Base-by-base conservation (phyloP, 2,888 invertebrate species). In the Perizoma affinitatum region DNA sequence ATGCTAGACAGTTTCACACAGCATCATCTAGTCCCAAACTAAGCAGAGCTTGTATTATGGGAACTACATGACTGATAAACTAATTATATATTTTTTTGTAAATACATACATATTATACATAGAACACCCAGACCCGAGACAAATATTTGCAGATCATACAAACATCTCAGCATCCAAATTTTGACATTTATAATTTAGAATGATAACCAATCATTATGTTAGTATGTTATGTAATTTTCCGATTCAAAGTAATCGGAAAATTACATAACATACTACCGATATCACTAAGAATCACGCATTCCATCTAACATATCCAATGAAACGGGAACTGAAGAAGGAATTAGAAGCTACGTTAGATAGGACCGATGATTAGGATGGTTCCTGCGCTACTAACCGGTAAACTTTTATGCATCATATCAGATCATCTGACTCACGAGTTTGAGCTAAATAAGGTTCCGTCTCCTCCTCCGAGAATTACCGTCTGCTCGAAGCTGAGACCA, bases 311-410 rank as follows among this genome's bases (percentile, higher is more conserved):
- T 58, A 54, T 40, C 59, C 50, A 58, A 58, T 54, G 65, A 53
- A 63, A 55, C 45, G 68, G 62, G 62, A 63, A 66, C 65, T 49
- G 56, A 62, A 58, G 55, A 58, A 53, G 63, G 65, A 62, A 65
- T 66, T 58, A 57, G 63, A 67, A 65, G 68, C 66, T 63, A 65
- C 61, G 66, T 66, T 61, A 63, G 70, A 68, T 70, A 62, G 61
- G 50, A 61, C 41, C 49, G 10, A 38, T 50, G 70, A 68, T 70
- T 60, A 50, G 57, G 66, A 67, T 65, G 61, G 60, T 62, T 67
- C 63, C 63, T 65, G 58, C 58, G 68, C 70, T 70, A 68, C 70
- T 70, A 68, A 68, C 66, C 68, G 70, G 70, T 70, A 70, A 70
- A 70, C 65, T 70, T 65, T 69, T 63, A 60, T 56, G 53, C 62